These are phyloP conservation scores for Malurus leucopterus DNA, from an alignment of 2,797 vertebrate genomes.

Conservation along the genomic window DNA sequence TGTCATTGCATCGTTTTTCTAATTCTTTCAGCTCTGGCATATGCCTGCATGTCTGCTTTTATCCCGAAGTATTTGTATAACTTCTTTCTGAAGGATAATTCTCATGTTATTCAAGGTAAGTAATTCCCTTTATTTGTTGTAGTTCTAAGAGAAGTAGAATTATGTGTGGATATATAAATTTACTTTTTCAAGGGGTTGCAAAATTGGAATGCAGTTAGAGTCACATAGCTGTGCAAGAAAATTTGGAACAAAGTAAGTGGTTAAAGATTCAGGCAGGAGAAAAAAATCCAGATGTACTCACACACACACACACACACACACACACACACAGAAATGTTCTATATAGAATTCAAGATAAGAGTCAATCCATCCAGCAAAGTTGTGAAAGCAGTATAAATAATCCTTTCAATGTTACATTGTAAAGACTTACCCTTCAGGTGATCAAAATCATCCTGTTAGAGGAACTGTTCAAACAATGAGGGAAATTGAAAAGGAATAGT, in stretches of 20 bases:
- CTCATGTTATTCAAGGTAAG: constrained; percentile 98
- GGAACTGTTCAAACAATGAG: background rate
- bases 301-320: rapidly evolving
- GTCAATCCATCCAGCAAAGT: background rate
- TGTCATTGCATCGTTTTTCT: background rate
- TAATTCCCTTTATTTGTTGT: background rate
- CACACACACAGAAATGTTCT: background rate
- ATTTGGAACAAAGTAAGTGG: background rate
- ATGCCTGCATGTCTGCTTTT: constrained; percentile 98
- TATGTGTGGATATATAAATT: background rate
- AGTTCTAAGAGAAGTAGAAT: background rate
- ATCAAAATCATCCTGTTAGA: background rate
- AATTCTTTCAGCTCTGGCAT: constrained; percentile 85
- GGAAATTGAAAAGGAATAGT: background rate
- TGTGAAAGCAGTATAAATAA: background rate
- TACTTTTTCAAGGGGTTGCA: background rate
- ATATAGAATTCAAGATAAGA: background rate
- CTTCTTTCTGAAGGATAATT: constrained; percentile 98
- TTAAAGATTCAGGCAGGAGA: background rate
- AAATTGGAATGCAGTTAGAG: background rate
- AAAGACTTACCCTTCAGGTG: background rate
- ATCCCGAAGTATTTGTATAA: constrained; percentile 98
- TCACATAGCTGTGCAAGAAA: background rate
- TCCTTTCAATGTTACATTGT: background rate
- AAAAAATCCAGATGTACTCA: background rate